These are phyloP conservation scores for Cephus rjabovi DNA, from an alignment of 2,888 invertebrate species.

Conservation along the genomic window DNA sequence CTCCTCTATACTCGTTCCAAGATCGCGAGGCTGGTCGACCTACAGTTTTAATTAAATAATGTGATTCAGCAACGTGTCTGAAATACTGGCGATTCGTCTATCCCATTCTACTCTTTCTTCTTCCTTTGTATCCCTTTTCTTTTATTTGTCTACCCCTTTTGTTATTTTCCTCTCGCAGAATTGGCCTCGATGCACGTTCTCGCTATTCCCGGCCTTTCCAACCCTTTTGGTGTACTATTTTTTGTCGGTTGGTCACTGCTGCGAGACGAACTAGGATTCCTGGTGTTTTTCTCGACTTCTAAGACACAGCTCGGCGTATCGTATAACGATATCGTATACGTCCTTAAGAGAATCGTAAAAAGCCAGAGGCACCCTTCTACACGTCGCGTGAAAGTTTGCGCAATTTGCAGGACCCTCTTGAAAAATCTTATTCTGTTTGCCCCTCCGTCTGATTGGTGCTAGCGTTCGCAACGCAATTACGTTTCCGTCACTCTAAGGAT, in stretches of 20 bases:
- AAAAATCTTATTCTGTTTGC: slow-evolving; percentile 30
- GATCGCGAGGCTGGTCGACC: slow-evolving; percentile 20
- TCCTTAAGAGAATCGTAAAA: not conserved
- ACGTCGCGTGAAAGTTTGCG: not conserved
- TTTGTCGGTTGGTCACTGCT: not conserved
- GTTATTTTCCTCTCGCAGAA: not conserved
- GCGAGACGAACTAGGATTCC: not conserved
- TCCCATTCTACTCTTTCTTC: slow-evolving; percentile 15
- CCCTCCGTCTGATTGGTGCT: slow-evolving; percentile 38
- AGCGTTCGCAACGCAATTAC: slow-evolving; percentile 37
- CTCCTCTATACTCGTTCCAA: slow-evolving; percentile 2
- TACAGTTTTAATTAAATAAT: slow-evolving; percentile 54
- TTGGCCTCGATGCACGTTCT: not conserved
- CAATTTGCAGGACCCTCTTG: not conserved
- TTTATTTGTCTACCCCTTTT: not conserved
- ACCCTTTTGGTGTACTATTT: not conserved
- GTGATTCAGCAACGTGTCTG: slow-evolving; percentile 47
- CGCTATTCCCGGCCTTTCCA: not conserved
- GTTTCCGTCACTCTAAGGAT: slow-evolving; percentile 4
- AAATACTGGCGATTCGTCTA: slow-evolving; percentile 47
- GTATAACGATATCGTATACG: not conserved
- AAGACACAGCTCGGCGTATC: not conserved
- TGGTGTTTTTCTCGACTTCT: not conserved
- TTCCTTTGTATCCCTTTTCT: slow-evolving; percentile 5
- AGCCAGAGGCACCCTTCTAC: not conserved